Evolutionary conservation across 2,888 invertebrate genomes (phyloP), one percentile per base, ranked within the genome.

Genomic region (Melinaea menophilus): DNA sequence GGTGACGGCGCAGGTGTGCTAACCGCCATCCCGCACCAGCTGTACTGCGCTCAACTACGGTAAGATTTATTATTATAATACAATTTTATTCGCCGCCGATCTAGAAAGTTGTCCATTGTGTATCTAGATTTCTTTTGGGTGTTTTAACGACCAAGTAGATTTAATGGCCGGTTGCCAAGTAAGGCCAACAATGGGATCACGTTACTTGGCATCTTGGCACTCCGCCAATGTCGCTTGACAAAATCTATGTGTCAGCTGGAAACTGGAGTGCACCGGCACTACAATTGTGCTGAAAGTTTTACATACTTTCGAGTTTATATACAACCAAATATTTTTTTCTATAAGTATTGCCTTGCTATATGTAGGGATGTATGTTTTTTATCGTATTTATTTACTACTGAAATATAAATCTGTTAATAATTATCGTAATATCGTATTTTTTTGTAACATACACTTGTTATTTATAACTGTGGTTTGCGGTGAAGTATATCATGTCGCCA

Each of bases 1-100:
- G 99, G 99, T 64, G 99, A 99, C 87, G 99, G 99, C 69, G 99
- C 99, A 69, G 99, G 99, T 63, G 97, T 99, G 67, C 93, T 99
- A 80, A 96, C 97, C 69, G 98, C 98, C 76, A 98, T 99, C 81
- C 99, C 99, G 55, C 98, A 99, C 86, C 94, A 95, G 77, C 95
- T 98, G 84, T 99, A 99, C 90, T 92, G 93, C 72, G 94, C 95
- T 74, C 94, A 95, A 82, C 92, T 98, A 79, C 94, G 95, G 96
- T 97, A 91, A 86, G 79, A 70, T 11, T 9, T 3, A 51, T 31
- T 4, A 51, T 9, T 31, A 22, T 51, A 5, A 2, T 31, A 48
- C 13, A 41, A 9, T 41, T 41, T 9, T 7, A 41, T 9, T 41
- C 9, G 41, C 41, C 9, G 5, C 3, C 9, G 37, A 5, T 41